Base-by-base conservation (phyloP, 2,888 invertebrate species). In the Drosophila meridiana region DNA sequence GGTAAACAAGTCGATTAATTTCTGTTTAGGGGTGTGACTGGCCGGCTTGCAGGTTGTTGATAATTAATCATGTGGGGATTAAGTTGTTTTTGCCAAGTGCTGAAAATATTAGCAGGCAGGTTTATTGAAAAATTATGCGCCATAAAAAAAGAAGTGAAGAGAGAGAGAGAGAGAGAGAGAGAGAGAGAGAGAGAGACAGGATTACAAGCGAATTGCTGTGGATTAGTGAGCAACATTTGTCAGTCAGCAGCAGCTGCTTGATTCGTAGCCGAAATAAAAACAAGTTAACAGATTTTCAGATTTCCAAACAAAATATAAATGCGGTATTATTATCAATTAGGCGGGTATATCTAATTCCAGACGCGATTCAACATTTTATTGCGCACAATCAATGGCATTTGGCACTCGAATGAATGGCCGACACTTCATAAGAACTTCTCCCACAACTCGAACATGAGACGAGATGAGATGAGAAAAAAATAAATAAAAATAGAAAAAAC, bases 51-150 rank as follows among this genome's bases (percentile, higher is more conserved):
- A 71, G 78, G 76, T 90, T 87, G 83, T 83, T 88, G 89, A 83
- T 90, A 87, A 87, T 87, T 87, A 87, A 87, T 87, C 87, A 87
- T 88, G 73, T 79, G 87, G 90, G 87, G 87, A 87, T 87, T 87
- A 87, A 66, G 56, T 65, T 83, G 88, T 73, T 82, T 59, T 20
- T 30, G 47, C 38, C n/a, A 59, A 47, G 36, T 60, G 48, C 60
- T 59, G 66, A 78, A 88, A 88, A 79, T 76, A 72, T 70, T 57
- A 65, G 75, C 83, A 78, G 78, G 78, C 69, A 78, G 90, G 82
- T 80, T 89, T 82, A 87, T 86, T 77, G 80, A 64, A 77, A 76
- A 89, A 87, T 78, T 81, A 81, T 77, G 86, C 81, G 69, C 57
- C 65, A 65, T 63, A 75, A 60, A 70, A 59, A 67, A 48, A 26